Evolutionary conservation across 1,140 invertebrate genomes (phyloP), one percentile per base, ranked within the genome.

Genomic region (Leptopilina boulardi): DNA sequence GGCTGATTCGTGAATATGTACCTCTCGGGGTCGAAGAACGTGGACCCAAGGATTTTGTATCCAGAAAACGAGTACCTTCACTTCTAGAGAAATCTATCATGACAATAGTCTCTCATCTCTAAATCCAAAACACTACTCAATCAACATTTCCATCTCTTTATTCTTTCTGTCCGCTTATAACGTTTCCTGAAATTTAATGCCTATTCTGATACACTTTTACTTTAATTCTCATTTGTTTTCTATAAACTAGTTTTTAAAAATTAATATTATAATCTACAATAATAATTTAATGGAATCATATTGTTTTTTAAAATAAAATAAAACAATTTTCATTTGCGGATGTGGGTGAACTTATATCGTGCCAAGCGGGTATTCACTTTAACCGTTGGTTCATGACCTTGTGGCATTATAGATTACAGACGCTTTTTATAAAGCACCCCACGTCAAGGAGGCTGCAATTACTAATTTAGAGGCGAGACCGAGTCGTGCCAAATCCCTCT

Each of bases 381-480:
- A 84, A 81, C 80, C 80, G 78, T 66, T 77, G 85, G 85, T 84
- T 87, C 84, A 81, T 83, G 86, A 87, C 86, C 84, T 83, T 83
- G 86, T 85, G 83, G 84, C 85, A 83, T 80, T 76, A 51, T 75
- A 82, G 82, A 86, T 88, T 82, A 83, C 80, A 71, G 81, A 78
- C 74, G 77, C 84, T 86, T 86, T 86, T 87, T 86, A 84, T 84
- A 83, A 80, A 82, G 84, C 84, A 81, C 83, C 77, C 76, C 83
- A 84, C 83, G 86, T 87, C 87, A 87, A 83, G 84, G 88, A 89
- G 87, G 86, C 87, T 89, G 85, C 87, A 89, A 89, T 89, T 89
- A 89, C 87, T 89, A 88, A 89, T 88, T 89, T 89, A 87, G 87
- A 89, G 88, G 88, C 87, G 88, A 89, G 88, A 89, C 85, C 85